Base-by-base conservation (phyloP, 2,113 vertebrate species). In the Dicrurus megarhynchus region DNA sequence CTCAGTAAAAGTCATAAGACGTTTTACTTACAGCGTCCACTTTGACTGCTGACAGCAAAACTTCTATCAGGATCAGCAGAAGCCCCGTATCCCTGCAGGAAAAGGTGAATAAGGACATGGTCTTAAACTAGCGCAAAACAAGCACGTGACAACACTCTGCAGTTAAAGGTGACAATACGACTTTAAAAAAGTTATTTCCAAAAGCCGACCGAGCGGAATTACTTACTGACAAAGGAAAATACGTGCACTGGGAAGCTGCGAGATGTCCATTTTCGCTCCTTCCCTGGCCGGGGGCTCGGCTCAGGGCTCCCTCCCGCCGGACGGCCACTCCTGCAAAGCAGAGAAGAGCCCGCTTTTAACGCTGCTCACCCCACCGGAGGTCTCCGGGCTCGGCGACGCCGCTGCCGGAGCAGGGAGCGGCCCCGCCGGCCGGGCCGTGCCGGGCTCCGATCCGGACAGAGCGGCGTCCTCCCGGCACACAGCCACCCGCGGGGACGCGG, bases 21-120 rank as follows among this genome's bases (percentile, higher is more conserved):
- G 2, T 84, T 81, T 90, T 86, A 96, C 95, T 97, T 92, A 95
- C 96, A 35, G 93, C 96, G 56, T 96, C 80, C 47, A 97, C 95
- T 84, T 46, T 81, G 95, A 89, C 86, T 61, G 64, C 83, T 67
- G 95, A 95, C 91, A 97, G 91, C 73, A 64, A 10, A 47, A 95
- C 93, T 77, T 84, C 83, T 42, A 97, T 63, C 56, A 96, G 84
- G 68, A 96, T 8, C 76, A 97, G 64, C 64, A 92, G 59, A 74
- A 95, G 55, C 33, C 93, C 89, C 76, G 76, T 22, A n/a, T 93
- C 44, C 68, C 96, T 97, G 94, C 76, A 53, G 35, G 32, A 55
- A 60, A 88, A 93, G 80, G 84, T 35, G 76, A 63, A 87, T 41
- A 95, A 89, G 37, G 47, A 37, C 32, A 35, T 20, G 28, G 94